These are phyloP conservation scores for Pristionchus entomophagus DNA, from an alignment of 2,888 invertebrate genomes.

Conservation along the genomic window DNA sequence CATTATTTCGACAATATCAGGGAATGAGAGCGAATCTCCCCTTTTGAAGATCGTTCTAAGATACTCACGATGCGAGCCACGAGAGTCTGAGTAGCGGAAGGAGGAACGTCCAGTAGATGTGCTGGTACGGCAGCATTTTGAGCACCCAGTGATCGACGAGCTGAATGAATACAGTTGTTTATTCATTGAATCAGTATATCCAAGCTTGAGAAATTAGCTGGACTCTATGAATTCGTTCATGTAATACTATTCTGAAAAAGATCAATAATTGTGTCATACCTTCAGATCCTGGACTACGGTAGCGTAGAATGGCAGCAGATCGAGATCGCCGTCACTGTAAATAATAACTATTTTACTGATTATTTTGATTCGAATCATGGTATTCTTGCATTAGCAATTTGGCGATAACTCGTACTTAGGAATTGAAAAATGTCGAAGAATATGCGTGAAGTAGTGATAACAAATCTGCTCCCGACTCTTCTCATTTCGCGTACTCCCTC, in stretches of 20 bases:
- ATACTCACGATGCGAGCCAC: too few species aligned
- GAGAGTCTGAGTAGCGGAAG: slow-evolving; percentile 72
- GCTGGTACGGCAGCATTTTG: slow-evolving; percentile 71
- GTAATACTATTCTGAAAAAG: not conserved
- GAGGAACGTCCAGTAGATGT: slow-evolving; percentile 72
- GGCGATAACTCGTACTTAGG: too few species aligned
- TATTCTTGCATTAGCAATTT: too few species aligned
- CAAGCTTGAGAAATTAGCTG: not conserved
- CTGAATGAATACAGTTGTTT: slow-evolving; percentile 44
- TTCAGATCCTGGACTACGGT: slow-evolving; percentile 74
- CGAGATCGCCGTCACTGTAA: slow-evolving; percentile 73
- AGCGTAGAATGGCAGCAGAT: slow-evolving; percentile 74
- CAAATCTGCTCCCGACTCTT: too few species aligned
- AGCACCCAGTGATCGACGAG: slow-evolving; percentile 64
- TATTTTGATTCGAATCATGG: not conserved
- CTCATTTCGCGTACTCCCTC: too few species aligned
- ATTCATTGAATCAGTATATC: not conserved
- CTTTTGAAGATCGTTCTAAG: too few species aligned
- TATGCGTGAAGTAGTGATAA: too few species aligned
- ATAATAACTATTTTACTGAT: slow-evolving; percentile 31
- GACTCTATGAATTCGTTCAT: not conserved
- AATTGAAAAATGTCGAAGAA: too few species aligned
- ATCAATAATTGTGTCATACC: too few species aligned
- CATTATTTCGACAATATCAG: too few species aligned
- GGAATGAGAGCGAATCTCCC: too few species aligned